Conservation (phyloP, 2,113 vertebrate species). For the Labeo rohita region DNA sequence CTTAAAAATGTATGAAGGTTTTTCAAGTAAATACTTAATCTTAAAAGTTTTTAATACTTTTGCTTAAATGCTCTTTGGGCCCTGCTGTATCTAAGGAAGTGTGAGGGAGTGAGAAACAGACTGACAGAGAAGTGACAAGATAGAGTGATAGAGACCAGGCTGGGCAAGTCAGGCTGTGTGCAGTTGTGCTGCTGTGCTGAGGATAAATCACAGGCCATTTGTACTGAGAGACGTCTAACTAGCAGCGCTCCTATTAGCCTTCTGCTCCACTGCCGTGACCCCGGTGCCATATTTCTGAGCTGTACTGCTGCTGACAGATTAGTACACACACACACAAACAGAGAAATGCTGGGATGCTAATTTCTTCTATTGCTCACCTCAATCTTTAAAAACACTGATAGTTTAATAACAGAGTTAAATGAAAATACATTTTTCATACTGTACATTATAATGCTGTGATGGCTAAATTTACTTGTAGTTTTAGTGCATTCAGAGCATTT, state of each 20-base stretch:
- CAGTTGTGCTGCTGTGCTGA: slow-evolving; percentile 12
- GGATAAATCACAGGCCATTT: slow-evolving; percentile 63
- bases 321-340: slow-evolving; percentile 35
- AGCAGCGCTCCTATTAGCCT: slow-evolving; percentile 57
- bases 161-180: slow-evolving; percentile 21
- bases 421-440: neutral
- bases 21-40: neutral
- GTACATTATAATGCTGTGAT: neutral
- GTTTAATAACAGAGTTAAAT: neutral
- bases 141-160: slow-evolving; percentile 19
- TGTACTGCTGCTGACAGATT: slow-evolving; percentile 60
- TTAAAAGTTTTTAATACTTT: neutral
- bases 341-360: neutral
- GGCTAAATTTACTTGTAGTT: neutral
- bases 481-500: too few species aligned
- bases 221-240: slow-evolving; percentile 57
- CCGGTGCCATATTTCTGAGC: slow-evolving; percentile 57
- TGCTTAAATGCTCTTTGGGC: neutral
- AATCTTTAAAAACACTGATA: neutral
- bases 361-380: neutral
- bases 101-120: slow-evolving; percentile 12
- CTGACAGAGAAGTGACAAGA: slow-evolving; percentile 5
- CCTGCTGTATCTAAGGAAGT: slow-evolving; percentile 40
- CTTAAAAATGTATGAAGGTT: neutral
- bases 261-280: slow-evolving; percentile 54